A percentile compares a stretch with the other conserved stretches of the same genome.
Evolutionary conservation across 2,113 vertebrate genomes (phyloP).

Genomic region (Orientallactaga bullata): DNA sequence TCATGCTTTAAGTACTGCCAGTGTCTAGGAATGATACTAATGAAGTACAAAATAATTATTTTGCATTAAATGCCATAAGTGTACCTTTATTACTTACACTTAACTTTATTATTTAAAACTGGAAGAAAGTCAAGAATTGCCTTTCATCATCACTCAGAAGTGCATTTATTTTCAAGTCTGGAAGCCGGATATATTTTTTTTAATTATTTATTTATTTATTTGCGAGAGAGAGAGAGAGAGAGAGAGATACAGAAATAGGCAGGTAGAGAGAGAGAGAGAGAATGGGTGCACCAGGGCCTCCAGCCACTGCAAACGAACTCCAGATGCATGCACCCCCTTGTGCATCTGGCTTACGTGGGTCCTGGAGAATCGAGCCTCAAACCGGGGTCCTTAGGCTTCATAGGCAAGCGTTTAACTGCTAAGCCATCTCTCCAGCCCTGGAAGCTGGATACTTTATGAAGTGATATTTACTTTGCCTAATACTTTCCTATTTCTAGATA

Average conservation of each 20-base stretch:
- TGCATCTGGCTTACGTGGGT: no score
- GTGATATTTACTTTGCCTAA: neutral
- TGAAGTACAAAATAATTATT: neutral
- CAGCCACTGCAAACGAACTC: no score
- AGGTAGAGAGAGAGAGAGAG: no score
- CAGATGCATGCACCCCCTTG: no score
- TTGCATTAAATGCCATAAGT: neutral
- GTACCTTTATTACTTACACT: neutral
- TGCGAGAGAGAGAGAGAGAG: no score
- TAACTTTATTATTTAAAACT: neutral
- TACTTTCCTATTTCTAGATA: neutral
- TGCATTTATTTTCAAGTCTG: neutral
- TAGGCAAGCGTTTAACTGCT: no score
- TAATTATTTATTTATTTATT: no score
- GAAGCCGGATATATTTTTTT: neutral
- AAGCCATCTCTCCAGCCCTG: no score
- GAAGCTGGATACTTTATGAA: neutral
- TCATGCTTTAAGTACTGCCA: neutral
- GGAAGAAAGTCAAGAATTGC: neutral
- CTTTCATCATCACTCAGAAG: neutral
- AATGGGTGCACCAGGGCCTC: no score
- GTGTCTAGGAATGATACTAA: neutral
- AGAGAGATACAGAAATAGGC: no score
- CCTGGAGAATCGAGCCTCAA: no score
- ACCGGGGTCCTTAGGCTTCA: no score